These are phyloP conservation scores for Lycocorax pyrrhopterus DNA, from an alignment of 2,113 vertebrate species.

Conservation along the genomic window DNA sequence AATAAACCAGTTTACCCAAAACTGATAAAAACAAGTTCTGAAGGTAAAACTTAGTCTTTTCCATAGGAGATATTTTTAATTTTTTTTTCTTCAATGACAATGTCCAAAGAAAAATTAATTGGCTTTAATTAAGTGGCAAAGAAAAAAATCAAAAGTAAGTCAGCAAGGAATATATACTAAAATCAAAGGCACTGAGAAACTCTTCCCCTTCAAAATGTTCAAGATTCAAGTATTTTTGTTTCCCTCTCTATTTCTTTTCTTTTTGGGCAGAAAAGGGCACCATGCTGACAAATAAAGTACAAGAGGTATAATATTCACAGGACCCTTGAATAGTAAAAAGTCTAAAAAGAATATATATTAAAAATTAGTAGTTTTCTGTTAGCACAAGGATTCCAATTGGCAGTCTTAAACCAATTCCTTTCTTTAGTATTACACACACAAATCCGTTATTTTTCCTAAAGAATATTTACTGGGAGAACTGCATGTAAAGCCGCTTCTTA, in stretches of 20 bases:
- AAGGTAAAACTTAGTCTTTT: not conserved
- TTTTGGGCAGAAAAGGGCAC: not conserved
- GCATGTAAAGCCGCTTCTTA: not conserved
- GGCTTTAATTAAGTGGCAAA: not conserved
- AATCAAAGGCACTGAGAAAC: not conserved
- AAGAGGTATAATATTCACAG: not conserved
- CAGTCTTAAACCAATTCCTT: not conserved
- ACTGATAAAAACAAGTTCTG: not conserved
- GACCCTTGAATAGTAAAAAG: not conserved
- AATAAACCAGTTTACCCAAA: not conserved
- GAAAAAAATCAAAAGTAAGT: not conserved
- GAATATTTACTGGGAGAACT: not conserved
- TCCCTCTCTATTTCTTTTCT: fast-evolving
- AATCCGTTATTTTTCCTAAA: not conserved
- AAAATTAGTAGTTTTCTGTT: not conserved
- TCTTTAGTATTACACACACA: not conserved
- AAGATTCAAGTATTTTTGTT: not conserved
- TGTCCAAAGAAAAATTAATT: not conserved
- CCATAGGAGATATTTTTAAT: not conserved
- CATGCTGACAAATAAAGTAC: not conserved
- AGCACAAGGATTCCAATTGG: not conserved
- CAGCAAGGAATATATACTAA: not conserved
- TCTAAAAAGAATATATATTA: not conserved
- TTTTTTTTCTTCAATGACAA: not conserved
- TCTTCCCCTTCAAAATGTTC: not conserved